Evolutionary conservation across 2,113 vertebrate species (phyloP), one percentile per base, ranked within the genome.

Genomic region (Equus quagga): DNA sequence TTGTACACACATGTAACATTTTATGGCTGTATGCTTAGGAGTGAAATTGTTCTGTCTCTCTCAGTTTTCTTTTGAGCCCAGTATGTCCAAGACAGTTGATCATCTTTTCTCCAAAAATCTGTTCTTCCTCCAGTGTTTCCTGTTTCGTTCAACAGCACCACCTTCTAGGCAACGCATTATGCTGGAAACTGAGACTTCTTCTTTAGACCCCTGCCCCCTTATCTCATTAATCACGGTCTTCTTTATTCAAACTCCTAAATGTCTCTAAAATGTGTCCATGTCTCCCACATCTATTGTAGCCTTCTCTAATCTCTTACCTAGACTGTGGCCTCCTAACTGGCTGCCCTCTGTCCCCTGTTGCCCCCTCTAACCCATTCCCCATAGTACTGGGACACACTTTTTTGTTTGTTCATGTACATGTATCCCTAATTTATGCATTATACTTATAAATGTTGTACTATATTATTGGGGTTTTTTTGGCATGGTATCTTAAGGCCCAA

Each of bases 221-320:
- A 31, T 72, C 58, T 94, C 26, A 54, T 67, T 83, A 49, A 58
- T 58, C 36, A 15, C 36, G 8, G 3, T 80, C 58, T 21, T 72
- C 2, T 65, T 58, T 26, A 60, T 73, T 44, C 54, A 33, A 11
- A 65, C 15, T 58, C 46, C 3, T n/a, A 8, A 15, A 14, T 41
- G n/a, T 31, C 93, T 95, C 86, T 76, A 10, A 92, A 54, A 28
- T 33, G 8, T 95, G 23, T 78, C 49, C 10, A 3, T 49, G 84
- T 78, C 26, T 96, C 5, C 51, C 72, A n/a, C 4, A 44, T 62
- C 14, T 21, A 2, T 6, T 58, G 15, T 9, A 72, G 0, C 54
- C 6, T 36, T 51, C 44, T 60, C 33, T 72, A 6, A 41, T 67
- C 67, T 67, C n/a, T 87, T 44, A 24, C 33, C 51, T 75, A 15